Evolutionary conservation across 1,140 invertebrate genomes (phyloP).

Genomic region (Panulirus ornatus): DNA sequence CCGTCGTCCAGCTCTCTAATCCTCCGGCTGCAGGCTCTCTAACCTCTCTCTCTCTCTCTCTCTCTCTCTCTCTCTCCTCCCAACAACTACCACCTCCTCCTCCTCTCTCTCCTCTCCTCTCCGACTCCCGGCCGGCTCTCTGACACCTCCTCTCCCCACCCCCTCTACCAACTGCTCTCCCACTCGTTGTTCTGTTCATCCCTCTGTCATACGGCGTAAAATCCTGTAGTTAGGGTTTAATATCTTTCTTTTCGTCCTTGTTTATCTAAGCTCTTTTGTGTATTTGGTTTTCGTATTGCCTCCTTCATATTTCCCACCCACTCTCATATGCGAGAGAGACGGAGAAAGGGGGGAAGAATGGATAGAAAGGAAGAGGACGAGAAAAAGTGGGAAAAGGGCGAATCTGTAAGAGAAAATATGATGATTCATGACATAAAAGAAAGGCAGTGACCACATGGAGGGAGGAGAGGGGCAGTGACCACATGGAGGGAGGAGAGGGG

Average conservation of each 20-base stretch:
- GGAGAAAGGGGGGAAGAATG: neutral
- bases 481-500: neutral
- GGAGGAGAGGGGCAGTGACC: neutral
- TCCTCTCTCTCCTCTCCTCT: neutral
- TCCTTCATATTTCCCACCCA: no score
- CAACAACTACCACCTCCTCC: neutral
- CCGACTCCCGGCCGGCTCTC: neutral
- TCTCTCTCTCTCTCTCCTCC: conserved; percentile 8
- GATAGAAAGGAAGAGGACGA: no score
- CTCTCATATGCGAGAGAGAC: neutral
- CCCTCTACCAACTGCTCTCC: conserved; percentile 20
- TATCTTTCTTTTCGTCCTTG: no score
- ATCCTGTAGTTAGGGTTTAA: no score
- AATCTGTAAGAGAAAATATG: neutral
- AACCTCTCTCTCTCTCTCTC: neutral
- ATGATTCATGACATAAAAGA: neutral
- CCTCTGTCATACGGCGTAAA: no score
- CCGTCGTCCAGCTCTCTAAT: no score
- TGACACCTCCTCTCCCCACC: neutral
- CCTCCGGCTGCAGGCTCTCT: neutral
- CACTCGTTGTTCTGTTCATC: no score
- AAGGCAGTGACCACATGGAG: neutral
- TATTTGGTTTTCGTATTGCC: no score
- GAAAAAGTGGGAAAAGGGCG: neutral
- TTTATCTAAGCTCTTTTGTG: no score